Evolutionary conservation across 2,113 vertebrate genomes (phyloP).

Genomic region (Probosciger aterrimus): DNA sequence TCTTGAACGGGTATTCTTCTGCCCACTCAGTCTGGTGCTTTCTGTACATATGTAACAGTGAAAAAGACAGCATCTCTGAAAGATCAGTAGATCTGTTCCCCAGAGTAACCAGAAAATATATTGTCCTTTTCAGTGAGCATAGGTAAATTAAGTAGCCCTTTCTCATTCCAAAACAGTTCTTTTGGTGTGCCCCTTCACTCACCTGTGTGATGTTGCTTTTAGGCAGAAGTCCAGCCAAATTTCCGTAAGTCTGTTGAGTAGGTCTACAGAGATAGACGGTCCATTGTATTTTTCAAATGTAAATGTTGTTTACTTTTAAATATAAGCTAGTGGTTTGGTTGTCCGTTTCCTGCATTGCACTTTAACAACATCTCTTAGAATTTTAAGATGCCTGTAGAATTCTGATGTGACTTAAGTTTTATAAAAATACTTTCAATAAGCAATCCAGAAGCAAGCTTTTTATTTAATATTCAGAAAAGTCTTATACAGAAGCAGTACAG

Average conservation of each 20-base stretch:
- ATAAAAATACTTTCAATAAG: background rate
- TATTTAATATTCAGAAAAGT: background rate
- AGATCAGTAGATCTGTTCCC: background rate
- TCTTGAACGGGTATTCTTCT: background rate
- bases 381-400: background rate
- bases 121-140: background rate
- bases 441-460: background rate
- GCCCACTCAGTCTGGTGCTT: rapidly evolving
- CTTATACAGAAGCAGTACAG: background rate
- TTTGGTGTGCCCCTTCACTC: background rate
- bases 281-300: background rate
- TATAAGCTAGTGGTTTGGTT: background rate
- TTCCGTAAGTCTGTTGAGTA: rapidly evolving
- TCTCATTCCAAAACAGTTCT: background rate
- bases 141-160: background rate
- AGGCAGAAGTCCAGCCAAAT: background rate
- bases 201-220: background rate
- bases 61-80: background rate
- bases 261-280: background rate
- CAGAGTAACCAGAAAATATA: background rate
- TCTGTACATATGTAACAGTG: background rate
- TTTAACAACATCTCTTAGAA: background rate
- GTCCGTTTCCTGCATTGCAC: background rate
- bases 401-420: background rate
- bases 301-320: background rate